Percentiles rank a stretch among this genome's conserved stretches.
phyloP scores from a whole-genome alignment of 2,113 vertebrate genomes.

The Hyla sarda region DNA sequence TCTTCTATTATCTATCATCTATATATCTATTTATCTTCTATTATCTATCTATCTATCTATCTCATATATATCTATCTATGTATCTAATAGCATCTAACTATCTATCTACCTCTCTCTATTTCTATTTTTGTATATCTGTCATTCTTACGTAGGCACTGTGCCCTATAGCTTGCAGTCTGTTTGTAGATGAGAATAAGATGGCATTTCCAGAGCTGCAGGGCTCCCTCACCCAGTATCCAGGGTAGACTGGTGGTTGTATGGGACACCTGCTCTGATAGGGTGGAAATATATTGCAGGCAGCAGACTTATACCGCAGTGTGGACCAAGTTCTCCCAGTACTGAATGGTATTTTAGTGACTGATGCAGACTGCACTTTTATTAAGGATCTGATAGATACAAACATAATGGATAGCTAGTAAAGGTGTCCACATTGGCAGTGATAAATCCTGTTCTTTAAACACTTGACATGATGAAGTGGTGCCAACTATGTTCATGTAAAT shows the following conservation, averaged over 20 bases:
- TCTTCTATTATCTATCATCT: too few relatives aligned
- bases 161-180: neutral
- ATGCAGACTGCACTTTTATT: neutral
- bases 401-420: neutral
- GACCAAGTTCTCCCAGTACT: constrained; percentile 1
- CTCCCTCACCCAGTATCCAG: neutral
- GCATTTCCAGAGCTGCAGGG: neutral
- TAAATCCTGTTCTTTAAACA: neutral
- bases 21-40: too few relatives aligned
- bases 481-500: neutral
- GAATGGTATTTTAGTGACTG: neutral
- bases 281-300: neutral
- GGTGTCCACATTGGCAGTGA: neutral
- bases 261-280: neutral
- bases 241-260: neutral
- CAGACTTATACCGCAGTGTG: constrained; percentile 24
- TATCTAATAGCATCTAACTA: neutral
- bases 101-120: neutral
- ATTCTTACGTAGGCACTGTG: neutral
- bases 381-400: neutral
- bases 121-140: neutral
- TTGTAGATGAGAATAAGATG: neutral
- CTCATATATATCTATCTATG: neutral
- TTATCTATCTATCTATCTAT: too few relatives aligned
- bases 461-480: neutral